Evolutionary conservation across 1,140 invertebrate species (phyloP).

Genomic region (Drosophila auraria): DNA sequence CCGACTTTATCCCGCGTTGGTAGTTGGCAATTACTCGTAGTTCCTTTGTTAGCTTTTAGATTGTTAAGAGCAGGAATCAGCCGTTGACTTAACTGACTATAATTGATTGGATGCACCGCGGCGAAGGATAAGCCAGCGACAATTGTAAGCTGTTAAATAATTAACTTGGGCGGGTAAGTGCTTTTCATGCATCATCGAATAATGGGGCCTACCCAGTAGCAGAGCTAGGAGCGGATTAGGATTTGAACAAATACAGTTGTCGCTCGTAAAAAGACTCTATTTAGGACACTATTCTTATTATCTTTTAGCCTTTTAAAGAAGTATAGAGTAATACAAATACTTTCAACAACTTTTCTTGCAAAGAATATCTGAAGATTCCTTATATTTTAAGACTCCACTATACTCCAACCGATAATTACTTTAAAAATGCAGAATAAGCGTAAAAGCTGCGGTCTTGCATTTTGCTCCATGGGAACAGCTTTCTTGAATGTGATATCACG

Average conservation of each 20-base stretch:
- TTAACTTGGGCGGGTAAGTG: constrained; percentile 45
- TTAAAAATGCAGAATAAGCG: too few relatives aligned
- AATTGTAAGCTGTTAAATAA: constrained; percentile 19
- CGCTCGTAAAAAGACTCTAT: background rate
- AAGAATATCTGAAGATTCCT: too few relatives aligned
- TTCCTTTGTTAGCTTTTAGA: constrained; percentile 19
- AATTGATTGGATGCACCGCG: constrained; percentile 19
- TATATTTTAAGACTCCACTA: too few relatives aligned
- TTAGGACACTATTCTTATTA: too few relatives aligned
- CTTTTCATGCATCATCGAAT: constrained; percentile 67
- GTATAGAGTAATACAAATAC: too few relatives aligned
- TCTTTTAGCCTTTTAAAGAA: too few relatives aligned
- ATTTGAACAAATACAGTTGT: background rate
- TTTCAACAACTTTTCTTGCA: too few relatives aligned
- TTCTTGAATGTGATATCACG: too few relatives aligned
- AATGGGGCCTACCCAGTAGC: background rate
- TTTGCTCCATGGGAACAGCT: too few relatives aligned
- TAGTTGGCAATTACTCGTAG: constrained; percentile 48
- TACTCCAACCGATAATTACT: too few relatives aligned
- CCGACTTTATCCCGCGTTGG: constrained; percentile 28
- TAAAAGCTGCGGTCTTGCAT: too few relatives aligned
- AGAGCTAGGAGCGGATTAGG: background rate
- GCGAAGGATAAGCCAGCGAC: constrained; percentile 1
- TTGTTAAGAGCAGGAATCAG: constrained; percentile 23
- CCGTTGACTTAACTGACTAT: constrained; percentile 26